Conservation (phyloP, 2,888 invertebrate genomes). For the Abrostola triplasia region DNA sequence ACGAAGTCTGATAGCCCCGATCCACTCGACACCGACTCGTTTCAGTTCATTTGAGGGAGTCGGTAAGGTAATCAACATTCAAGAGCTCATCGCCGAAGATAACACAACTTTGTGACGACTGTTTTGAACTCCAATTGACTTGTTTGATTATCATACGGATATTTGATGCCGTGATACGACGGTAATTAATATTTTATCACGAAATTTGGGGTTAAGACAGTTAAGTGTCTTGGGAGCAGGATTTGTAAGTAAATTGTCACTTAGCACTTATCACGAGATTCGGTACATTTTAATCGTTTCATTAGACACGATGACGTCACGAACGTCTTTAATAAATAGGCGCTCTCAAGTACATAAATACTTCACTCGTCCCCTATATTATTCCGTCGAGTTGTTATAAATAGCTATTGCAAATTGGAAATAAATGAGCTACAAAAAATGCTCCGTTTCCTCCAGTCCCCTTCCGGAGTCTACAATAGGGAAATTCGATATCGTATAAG, state of each 20-base stretch:
- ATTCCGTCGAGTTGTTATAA: slow-evolving; percentile 66
- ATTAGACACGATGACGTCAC: slow-evolving; percentile 28
- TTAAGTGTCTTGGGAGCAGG: slow-evolving; percentile 15
- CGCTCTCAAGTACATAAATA: slow-evolving; percentile 42
- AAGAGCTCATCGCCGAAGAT: slow-evolving; percentile 60
- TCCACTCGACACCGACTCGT: slow-evolving; percentile 62
- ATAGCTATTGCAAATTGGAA: slow-evolving; percentile 74
- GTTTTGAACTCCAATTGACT: slow-evolving; percentile 56
- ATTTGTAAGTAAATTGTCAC: slow-evolving; percentile 23
- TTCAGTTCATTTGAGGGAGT: slow-evolving; percentile 73
- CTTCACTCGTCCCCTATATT: slow-evolving; percentile 53
- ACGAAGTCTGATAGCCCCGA: slow-evolving; percentile 67
- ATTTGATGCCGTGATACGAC: slow-evolving; percentile 51
- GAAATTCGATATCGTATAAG: slow-evolving; percentile 64
- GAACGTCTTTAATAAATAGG: slow-evolving; percentile 34
- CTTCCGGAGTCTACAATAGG: slow-evolving; percentile 65
- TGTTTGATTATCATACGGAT: slow-evolving; percentile 54
- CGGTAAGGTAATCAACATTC: slow-evolving; percentile 66
- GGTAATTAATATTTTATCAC: slow-evolving; percentile 42
- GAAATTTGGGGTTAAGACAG: slow-evolving; percentile 6
- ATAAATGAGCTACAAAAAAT: slow-evolving; percentile 74
- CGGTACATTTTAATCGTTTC: slow-evolving; percentile 3
- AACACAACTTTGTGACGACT: slow-evolving; percentile 59
- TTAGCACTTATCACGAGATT: not conserved
- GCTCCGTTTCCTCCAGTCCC: slow-evolving; percentile 57